Evolutionary conservation across 2,797 vertebrate species (phyloP), one percentile per base, ranked within the genome.

Genomic region (Neosalanx taihuensis): DNA sequence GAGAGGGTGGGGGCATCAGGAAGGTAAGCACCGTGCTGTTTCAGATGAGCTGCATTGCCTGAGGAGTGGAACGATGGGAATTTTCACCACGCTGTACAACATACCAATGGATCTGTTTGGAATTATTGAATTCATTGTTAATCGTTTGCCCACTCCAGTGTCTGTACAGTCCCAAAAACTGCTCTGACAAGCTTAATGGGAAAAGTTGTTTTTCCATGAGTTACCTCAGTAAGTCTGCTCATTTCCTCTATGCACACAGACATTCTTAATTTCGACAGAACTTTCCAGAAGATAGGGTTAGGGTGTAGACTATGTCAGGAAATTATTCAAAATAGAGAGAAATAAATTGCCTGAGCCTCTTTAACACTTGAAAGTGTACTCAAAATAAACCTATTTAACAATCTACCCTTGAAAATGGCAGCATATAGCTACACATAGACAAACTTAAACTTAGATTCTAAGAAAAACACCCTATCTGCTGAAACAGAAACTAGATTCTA

Each of bases 401-500:
- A 15, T 53, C 6, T 53, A 53, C 51, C 0, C 51, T n/a, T 17
- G 17, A 53, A 53, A 53, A 17, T 1, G 0, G 3, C 4, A 53
- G 5, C 51, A 53, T 53, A 6, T 1, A 6, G 51, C 51, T n/a
- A 53, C 51, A 53, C 29, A 61, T 29, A 26, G 26, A 29, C 59
- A 61, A 10, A 30, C 30, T 35, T 63, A 61, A 10, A 30, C 30
- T 35, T 63, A 30, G 30, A 15, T 33, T 7, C 30, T 31, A n/a
- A 33, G 23, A 63, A 63, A 35, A 63, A 35, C 61, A n/a, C n/a
- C 2, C 33, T 75, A 82, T 84, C 74, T 26, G 60, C 76, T 67
- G 72, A 76, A 73, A 75, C 69, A 80, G 70, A 83, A 85, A 85
- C 76, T 63, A 75, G 78, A 79, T 77, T 72, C 5, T 30, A 64